phyloP scores from a whole-genome alignment of 2,797 vertebrate species.

The Monodelphis domestica region DNA sequence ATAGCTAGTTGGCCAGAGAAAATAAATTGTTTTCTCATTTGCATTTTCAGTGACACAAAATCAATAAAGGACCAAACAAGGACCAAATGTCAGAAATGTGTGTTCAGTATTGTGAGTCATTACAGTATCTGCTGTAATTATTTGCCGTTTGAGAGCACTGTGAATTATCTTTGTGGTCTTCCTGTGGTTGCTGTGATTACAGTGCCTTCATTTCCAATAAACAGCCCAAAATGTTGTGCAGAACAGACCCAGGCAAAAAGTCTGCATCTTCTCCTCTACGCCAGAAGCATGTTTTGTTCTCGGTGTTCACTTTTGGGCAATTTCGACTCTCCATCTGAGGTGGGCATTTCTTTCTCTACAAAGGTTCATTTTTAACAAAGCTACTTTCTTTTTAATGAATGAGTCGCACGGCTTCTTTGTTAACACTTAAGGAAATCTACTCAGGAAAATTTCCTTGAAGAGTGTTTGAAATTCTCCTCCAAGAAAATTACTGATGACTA shows the following conservation, averaged over 20 bases:
- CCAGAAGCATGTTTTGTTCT: neutral
- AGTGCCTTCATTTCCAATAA: constrained; percentile 48
- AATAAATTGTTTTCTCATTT: constrained; percentile 44
- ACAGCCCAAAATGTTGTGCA: constrained; percentile 22
- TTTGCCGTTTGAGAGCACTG: constrained; percentile 34
- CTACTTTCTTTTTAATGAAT: neutral
- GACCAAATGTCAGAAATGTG: constrained; percentile 14
- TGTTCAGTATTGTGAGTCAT: constrained; percentile 50
- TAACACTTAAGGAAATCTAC: neutral
- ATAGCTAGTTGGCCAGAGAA: neutral
- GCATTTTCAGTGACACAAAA: constrained; percentile 20
- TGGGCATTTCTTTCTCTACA: neutral
- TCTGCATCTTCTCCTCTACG: neutral
- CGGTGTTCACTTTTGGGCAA: neutral
- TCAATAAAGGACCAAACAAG: constrained; percentile 44
- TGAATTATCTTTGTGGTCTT: constrained; percentile 49
- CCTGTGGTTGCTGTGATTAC: constrained; percentile 31
- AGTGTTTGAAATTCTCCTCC: neutral
- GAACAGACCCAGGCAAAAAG: constrained; percentile 1
- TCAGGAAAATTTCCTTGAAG: neutral
- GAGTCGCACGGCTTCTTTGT: neutral
- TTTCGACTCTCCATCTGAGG: neutral
- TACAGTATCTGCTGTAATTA: constrained; percentile 39
- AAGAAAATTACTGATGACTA: neutral
- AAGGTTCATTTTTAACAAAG: neutral